Conservation (phyloP, 1,140 invertebrate genomes). For the Drosophila rufa region DNA sequence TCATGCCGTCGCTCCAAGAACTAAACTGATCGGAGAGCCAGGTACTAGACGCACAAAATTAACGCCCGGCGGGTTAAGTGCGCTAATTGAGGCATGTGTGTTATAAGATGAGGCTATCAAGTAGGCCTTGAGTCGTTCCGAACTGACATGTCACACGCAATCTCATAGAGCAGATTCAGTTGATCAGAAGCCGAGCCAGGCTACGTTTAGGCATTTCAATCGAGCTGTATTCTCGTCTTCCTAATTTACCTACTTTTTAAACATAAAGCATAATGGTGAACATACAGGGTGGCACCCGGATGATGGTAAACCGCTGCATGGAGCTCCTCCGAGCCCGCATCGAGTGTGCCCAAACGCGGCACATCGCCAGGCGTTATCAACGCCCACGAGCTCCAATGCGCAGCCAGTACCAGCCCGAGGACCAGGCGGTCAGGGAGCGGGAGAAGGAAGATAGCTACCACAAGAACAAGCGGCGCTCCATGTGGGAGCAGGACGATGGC, state of each 20-base stretch:
- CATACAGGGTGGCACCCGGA: slow-evolving; percentile 22
- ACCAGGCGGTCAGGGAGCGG: slow-evolving; percentile 26
- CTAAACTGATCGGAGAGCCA: slow-evolving; percentile 33
- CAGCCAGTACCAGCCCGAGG: not conserved
- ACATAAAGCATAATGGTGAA: slow-evolving; percentile 43
- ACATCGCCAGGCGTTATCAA: slow-evolving; percentile 28
- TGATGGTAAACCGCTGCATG: slow-evolving; percentile 48
- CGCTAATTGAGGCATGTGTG: slow-evolving; percentile 51
- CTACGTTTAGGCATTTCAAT: slow-evolving; percentile 39
- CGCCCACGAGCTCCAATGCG: not conserved
- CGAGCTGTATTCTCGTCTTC: not conserved
- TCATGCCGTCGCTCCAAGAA: slow-evolving; percentile 43
- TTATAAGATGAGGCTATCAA: slow-evolving; percentile 18
- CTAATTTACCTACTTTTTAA: not conserved
- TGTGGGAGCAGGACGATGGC: slow-evolving; percentile 55
- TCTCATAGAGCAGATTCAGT: not conserved
- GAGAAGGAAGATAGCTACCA: slow-evolving; percentile 44
- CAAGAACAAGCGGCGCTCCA: slow-evolving; percentile 51
- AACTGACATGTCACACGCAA: slow-evolving; percentile 28
- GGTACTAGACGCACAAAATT: slow-evolving; percentile 21
- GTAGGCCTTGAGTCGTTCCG: slow-evolving; percentile 23
- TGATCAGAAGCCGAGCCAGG: slow-evolving; percentile 10
- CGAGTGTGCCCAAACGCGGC: slow-evolving; percentile 32
- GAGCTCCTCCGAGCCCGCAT: slow-evolving; percentile 45
- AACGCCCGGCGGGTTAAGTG: slow-evolving; percentile 19